A percentile compares a stretch with the other conserved stretches of the same genome.
These are phyloP conservation scores for Acanthochromis polyacanthus DNA, from an alignment of 2,113 vertebrate genomes.

Conservation along the genomic window DNA sequence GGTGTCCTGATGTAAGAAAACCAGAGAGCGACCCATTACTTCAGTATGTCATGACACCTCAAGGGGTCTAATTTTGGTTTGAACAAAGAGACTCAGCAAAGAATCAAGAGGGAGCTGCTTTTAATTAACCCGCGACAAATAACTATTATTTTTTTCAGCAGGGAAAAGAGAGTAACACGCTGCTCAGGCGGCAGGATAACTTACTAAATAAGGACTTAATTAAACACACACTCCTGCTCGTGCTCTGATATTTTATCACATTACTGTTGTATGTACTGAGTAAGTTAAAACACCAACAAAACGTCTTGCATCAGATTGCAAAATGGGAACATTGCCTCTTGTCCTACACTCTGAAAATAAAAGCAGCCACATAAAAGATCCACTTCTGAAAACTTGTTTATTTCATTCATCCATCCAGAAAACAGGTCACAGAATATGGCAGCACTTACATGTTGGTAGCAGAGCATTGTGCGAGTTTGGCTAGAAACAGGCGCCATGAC, in stretches of 20 bases:
- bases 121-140: slow-evolving; percentile 9
- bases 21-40: background rate
- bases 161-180: background rate
- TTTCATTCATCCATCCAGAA: background rate
- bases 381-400: background rate
- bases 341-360: background rate
- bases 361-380: background rate
- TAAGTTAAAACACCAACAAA: too few relatives aligned
- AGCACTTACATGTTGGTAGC: background rate
- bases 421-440: background rate
- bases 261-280: too few relatives aligned
- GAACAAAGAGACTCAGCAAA: background rate
- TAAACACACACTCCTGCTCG: background rate
- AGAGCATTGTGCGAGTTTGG: too few relatives aligned
- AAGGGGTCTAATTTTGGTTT: slow-evolving; percentile 3
- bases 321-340: too few relatives aligned
- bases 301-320: too few relatives aligned
- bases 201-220: background rate
- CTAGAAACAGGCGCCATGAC: too few relatives aligned
- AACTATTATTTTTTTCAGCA: background rate
- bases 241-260: background rate
- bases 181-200: background rate
- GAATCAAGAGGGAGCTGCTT: background rate
- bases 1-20: background rate
- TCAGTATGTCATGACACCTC: background rate